These are phyloP conservation scores for Notamacropus eugenii DNA, from an alignment of 2,797 vertebrate species.

Conservation along the genomic window DNA sequence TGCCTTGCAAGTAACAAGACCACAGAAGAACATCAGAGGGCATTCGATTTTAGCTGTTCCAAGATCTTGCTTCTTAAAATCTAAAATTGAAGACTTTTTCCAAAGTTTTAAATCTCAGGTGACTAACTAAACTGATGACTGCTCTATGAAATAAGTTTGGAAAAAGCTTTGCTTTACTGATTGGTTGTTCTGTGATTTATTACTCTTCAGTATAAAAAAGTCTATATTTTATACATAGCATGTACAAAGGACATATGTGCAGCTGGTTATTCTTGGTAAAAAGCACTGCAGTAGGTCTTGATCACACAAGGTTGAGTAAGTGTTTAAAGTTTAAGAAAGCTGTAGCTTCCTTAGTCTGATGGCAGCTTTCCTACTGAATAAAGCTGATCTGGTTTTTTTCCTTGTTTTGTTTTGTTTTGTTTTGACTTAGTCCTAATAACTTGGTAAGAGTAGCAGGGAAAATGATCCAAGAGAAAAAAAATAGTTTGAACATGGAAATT, in stretches of 20 bases:
- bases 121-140: background rate
- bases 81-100: background rate
- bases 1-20: constrained; percentile 55
- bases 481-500: constrained; percentile 61
- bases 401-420: constrained; percentile 44
- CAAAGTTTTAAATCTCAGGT: background rate
- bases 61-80: background rate
- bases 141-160: background rate
- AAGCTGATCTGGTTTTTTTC: background rate
- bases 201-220: constrained; percentile 58
- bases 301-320: constrained; percentile 46
- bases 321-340: constrained; percentile 38
- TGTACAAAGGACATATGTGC: constrained; percentile 52
- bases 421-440: background rate
- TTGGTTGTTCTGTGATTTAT: constrained; percentile 58
- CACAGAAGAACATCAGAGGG: constrained; percentile 80
- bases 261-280: constrained; percentile 53
- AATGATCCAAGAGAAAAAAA: constrained; percentile 19
- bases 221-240: constrained; percentile 67
- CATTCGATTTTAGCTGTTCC: constrained; percentile 62
- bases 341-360: background rate
- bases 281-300: constrained; percentile 53
- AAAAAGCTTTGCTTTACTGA: constrained; percentile 23
- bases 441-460: fast-evolving
- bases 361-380: constrained; percentile 37